These are phyloP conservation scores for Junonia oenone DNA, from an alignment of 2,888 invertebrate genomes.

Conservation along the genomic window DNA sequence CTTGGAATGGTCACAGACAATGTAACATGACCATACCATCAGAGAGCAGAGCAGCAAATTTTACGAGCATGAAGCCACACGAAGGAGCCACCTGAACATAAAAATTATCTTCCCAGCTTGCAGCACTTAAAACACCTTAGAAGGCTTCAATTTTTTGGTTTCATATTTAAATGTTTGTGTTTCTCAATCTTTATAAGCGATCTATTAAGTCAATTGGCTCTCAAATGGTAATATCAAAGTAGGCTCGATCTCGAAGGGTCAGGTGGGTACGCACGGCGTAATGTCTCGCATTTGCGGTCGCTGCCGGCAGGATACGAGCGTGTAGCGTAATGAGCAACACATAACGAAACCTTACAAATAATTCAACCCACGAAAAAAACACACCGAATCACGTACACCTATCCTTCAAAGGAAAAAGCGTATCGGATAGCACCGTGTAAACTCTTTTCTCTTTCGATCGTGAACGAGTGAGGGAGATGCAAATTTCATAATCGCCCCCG, in stretches of 20 bases:
- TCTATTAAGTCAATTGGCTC: not conserved
- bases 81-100: not conserved
- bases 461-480: slow-evolving; percentile 44
- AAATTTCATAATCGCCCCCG: slow-evolving; percentile 51
- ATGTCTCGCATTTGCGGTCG: slow-evolving; percentile 76
- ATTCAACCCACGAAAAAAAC: slow-evolving; percentile 76
- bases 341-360: slow-evolving; percentile 79
- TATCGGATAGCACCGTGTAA: slow-evolving; percentile 66
- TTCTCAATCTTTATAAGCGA: not conserved
- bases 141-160: not conserved
- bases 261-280: slow-evolving; percentile 57
- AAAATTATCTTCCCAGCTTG: not conserved
- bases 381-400: slow-evolving; percentile 74
- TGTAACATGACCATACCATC: not conserved
- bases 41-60: not conserved
- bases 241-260: slow-evolving; percentile 48
- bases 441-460: slow-evolving; percentile 47
- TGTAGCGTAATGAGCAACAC: slow-evolving; percentile 77
- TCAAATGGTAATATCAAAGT: slow-evolving; percentile 57
- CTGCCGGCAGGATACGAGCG: slow-evolving; percentile 67
- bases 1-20: not conserved
- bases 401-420: slow-evolving; percentile 76
- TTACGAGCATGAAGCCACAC: not conserved
- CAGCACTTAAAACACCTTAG: not conserved
- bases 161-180: not conserved